phyloP scores from a whole-genome alignment of 1,140 invertebrate species.

The Eubasilissa regina region DNA sequence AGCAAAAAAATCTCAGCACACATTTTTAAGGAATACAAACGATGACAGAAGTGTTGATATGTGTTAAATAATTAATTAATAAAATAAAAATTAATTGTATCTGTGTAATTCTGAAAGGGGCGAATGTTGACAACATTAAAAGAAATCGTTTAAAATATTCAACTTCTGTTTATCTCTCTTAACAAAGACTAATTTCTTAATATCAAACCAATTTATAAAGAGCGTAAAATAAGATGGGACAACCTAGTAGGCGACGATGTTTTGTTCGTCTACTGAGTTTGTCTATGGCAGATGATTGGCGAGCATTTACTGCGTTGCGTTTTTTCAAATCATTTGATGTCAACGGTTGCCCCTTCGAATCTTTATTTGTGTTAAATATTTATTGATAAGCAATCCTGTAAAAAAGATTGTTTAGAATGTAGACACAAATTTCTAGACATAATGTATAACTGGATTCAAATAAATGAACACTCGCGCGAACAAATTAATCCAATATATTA shows the following conservation, averaged over 20 bases:
- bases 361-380: no score
- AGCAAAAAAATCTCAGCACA: constrained; percentile 9
- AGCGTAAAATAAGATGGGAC: no score
- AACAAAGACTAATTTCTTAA: no score
- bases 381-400: no score
- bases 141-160: background rate
- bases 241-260: no score
- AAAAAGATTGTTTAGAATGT: constrained; percentile 8
- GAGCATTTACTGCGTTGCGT: background rate
- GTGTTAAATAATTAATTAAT: constrained; percentile 17
- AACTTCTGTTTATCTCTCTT: no score
- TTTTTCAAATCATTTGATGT: background rate
- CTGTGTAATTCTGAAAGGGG: background rate
- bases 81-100: background rate
- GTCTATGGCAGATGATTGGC: background rate
- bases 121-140: background rate
- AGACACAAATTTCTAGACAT: background rate
- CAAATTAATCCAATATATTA: no score
- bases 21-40: constrained; percentile 8
- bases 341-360: background rate
- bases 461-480: no score
- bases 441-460: background rate
- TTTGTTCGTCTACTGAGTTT: background rate
- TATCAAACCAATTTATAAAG: no score
- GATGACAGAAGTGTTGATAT: constrained; percentile 20